Conservation (phyloP, 2,113 vertebrate species). For the Hemiprocne comata region DNA sequence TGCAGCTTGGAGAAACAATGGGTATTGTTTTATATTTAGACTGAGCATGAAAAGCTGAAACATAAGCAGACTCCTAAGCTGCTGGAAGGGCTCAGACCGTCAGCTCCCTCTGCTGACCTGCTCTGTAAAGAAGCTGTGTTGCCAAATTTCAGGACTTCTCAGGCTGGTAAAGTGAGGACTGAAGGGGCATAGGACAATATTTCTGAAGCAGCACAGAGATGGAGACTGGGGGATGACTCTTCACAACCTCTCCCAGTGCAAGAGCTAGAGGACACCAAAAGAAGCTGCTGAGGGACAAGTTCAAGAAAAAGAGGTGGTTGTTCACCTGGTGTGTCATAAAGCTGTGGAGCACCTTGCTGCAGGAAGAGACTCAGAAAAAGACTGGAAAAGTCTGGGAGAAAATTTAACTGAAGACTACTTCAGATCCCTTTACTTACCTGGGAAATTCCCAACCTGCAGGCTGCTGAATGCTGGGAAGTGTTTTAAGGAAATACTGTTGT, state of each 20-base stretch:
- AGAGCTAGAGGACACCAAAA: not conserved
- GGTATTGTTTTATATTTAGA: slow-evolving; percentile 20
- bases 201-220: not conserved
- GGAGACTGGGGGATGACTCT: not conserved
- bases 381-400: not conserved
- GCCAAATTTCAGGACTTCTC: not conserved
- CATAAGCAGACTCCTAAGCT: not conserved
- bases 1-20: slow-evolving; percentile 18
- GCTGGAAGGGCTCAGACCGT: slow-evolving; percentile 20
- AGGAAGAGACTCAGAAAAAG: not conserved
- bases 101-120: slow-evolving; percentile 65
- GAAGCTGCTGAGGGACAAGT: not conserved
- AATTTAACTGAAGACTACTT: not conserved
- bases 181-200: not conserved
- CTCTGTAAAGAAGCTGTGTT: not conserved
- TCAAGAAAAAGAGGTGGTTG: not conserved
- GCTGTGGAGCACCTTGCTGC: not conserved
- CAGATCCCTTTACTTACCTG: slow-evolving; percentile 25
- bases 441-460: not conserved
- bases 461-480: slow-evolving; percentile 40
- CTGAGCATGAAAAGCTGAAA: not conserved
- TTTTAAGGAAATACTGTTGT: slow-evolving; percentile 25
- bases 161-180: not conserved
- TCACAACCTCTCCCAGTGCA: not conserved
- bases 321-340: not conserved